phyloP scores from a whole-genome alignment of 2,888 invertebrate species.

The Steromphala cineraria region DNA sequence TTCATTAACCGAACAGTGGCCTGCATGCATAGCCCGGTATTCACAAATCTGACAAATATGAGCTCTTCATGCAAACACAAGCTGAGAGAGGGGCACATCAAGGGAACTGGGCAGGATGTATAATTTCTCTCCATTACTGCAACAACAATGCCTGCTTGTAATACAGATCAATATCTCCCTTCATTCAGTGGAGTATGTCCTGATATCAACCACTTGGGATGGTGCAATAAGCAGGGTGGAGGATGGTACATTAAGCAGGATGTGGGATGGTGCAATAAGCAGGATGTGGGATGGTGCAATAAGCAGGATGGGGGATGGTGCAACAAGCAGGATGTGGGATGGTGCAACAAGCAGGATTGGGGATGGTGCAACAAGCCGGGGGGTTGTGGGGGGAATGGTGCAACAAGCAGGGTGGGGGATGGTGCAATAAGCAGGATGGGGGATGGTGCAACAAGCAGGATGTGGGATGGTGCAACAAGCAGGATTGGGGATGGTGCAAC shows the following conservation, averaged over 20 bases:
- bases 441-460: too few relatives aligned
- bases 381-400: too few relatives aligned
- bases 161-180: background rate
- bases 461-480: too few relatives aligned
- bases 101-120: background rate
- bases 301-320: background rate
- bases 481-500: too few relatives aligned
- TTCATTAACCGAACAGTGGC: background rate
- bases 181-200: background rate
- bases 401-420: too few relatives aligned
- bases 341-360: too few relatives aligned
- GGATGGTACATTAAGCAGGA: background rate
- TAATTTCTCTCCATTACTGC: slow-evolving; percentile 14
- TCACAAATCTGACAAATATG: slow-evolving; percentile 4
- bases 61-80: background rate
- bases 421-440: too few relatives aligned
- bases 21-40: background rate
- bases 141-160: background rate
- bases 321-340: background rate
- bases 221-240: background rate
- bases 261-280: background rate
- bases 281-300: background rate
- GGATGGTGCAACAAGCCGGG: background rate
- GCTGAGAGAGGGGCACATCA: background rate
- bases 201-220: background rate